phyloP scores from a whole-genome alignment of 2,797 vertebrate species.

The Mus spretus region DNA sequence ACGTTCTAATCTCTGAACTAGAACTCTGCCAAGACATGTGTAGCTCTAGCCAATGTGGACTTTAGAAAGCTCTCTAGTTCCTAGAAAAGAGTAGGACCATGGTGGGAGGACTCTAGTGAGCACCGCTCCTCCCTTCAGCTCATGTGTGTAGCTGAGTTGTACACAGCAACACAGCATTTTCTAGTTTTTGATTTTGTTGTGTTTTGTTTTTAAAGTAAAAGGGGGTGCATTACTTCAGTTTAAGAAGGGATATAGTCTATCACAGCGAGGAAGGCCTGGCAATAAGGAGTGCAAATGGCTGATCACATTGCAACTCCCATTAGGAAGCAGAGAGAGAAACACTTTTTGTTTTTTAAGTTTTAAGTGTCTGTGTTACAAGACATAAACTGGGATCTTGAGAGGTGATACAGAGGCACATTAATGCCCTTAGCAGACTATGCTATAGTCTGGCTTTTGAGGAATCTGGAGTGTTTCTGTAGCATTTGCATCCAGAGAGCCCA shows the following conservation, averaged over 20 bases:
- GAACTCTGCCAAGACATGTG: not conserved
- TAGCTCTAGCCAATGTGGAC: fast-evolving
- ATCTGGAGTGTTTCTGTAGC: not conserved
- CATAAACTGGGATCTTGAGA: not conserved
- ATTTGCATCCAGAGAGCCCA: not conserved
- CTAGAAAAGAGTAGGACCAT: fast-evolving
- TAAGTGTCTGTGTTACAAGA: not conserved
- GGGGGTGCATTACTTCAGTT: not conserved
- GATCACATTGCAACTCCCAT: not conserved
- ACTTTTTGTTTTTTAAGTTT: not conserved
- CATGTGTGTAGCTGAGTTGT: not conserved
- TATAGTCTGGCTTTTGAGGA: not conserved
- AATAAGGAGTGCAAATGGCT: not conserved
- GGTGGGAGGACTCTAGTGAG: fast-evolving
- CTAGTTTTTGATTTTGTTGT: not conserved
- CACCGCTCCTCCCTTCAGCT: not conserved
- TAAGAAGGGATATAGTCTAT: not conserved
- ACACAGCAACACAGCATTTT: not conserved
- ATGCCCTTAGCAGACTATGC: fast-evolving
- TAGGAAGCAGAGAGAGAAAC: not conserved
- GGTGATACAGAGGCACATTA: too few species aligned
- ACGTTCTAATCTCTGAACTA: not conserved
- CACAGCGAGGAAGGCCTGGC: not conserved
- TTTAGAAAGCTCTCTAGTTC: not conserved
- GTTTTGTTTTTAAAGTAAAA: not conserved